Evolutionary conservation across 1,140 invertebrate species (phyloP), one percentile per base, ranked within the genome.

Genomic region (Notospermus geniculatus): DNA sequence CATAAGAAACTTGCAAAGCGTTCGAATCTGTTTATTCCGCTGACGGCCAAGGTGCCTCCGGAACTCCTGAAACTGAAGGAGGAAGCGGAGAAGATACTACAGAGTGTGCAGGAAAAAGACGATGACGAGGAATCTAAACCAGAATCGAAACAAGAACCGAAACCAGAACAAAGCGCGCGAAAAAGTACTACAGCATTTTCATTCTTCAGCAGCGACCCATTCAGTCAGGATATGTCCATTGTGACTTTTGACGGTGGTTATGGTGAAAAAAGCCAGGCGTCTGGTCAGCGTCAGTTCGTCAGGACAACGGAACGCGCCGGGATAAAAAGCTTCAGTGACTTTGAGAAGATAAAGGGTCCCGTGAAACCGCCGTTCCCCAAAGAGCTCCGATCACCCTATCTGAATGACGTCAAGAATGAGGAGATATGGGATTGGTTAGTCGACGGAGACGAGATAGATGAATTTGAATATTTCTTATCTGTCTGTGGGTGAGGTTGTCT

Each of bases 371-470:
- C 41, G 2, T 68, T 74, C n/a, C 75, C 75, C 0, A 65, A 65
- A 2, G 25, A 43, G 15, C 58, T 75, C 2, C 59, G 60, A 43
- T 71, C 71, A 2, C 60, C 66, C 45, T 70, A 59, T 65, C 56
- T 77, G 30, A 67, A 58, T 23, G 22, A 59, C 15, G 66, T 66
- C 9, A 62, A 68, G 54, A 72, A 70, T 52, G 70, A 75, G 41
- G 58, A 68, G 13, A 75, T 77, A 7, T 77, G 75, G 75, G 69
- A 76, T 15, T 77, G 75, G 75, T 54, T 77, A 22, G 71, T 73
- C 41, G 54, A 73, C 45, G 74, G 69, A 0, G 72, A 73, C 17
- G 63, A 64, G 41, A 66, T 73, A 55, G 67, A 66, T 5, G 72
- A 76, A 19, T 77, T 77, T 55, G 67, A 75, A 45, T 75, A 70